Evolutionary conservation across 2,113 vertebrate species (phyloP), one percentile per base, ranked within the genome.

Genomic region (Polyodon spathula): DNA sequence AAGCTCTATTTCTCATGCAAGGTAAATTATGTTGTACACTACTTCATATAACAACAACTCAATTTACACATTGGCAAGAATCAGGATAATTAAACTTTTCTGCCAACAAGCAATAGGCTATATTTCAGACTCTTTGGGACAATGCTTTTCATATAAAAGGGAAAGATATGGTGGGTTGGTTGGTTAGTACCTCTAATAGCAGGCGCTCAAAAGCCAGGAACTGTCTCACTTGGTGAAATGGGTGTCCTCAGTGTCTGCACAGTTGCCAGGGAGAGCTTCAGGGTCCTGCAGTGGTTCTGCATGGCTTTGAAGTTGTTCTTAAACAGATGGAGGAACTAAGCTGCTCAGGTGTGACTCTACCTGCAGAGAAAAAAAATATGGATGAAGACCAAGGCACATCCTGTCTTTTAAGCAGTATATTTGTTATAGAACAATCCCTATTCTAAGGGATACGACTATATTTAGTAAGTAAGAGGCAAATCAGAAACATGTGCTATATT

Each of bases 141-240:
- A 27, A 27, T 27, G 27, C 27, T 27, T 27, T 27, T 27, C 27
- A 27, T 27, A 27, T 27, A 27, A 27, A 27, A 27, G 27, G 27
- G 27, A 27, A 27, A 55, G 51, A 54, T 52, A 15, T 52, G 1
- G 15, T 60, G 69, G 14, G 61, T 37, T 51, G 42, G 37, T 59
- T 41, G 63, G 59, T 52, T 52, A 56, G 27, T 78, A 98, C 95
- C 93, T 98, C 94, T 57, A 97, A 84, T 77, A 98, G 89, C 40
- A 97, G 84, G 57, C 93, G 88, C 86, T 98, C 93, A 60, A 94
- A 96, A 58, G 90, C 95, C 74, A 98, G 84, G 67, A 93, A 76
- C 88, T 86, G 59, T 98, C 95, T 94, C 95, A 97, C 67, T 89
- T 92, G 52, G 89, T 70, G 50, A 86, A 80, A 66, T 77, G 61